Evolutionary conservation across 2,797 vertebrate genomes (phyloP).

Genomic region (Bovichtus variegatus): DNA sequence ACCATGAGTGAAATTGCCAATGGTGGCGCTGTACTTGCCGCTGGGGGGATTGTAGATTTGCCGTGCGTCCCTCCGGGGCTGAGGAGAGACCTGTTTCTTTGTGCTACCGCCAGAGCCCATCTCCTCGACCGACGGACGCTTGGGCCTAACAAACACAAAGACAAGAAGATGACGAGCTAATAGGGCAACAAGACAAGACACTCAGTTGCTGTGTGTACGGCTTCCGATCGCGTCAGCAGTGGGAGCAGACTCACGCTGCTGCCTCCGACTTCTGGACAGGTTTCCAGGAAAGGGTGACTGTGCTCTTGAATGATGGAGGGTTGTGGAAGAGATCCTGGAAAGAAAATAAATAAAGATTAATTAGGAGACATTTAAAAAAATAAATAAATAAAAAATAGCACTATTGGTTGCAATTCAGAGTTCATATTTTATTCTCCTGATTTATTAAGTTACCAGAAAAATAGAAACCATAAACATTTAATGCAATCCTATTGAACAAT

Average conservation of each 20-base stretch:
- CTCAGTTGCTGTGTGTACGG: neutral
- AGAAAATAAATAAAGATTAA: neutral
- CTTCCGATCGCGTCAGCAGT: neutral
- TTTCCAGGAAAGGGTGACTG: conserved; percentile 97
- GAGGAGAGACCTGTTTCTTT: conserved; percentile 90
- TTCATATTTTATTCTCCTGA: neutral
- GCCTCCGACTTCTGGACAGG: conserved; percentile 95
- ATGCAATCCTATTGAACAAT: neutral
- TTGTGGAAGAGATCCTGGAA: conserved; percentile 98
- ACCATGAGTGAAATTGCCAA: conserved; percentile 95
- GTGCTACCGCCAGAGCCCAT: conserved; percentile 86
- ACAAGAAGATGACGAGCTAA: neutral
- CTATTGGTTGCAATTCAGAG: neutral
- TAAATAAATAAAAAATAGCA: no score
- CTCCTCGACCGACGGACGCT: conserved; percentile 90
- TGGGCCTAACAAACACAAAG: conserved; percentile 68
- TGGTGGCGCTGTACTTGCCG: conserved; percentile 96
- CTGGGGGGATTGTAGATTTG: conserved; percentile 99
- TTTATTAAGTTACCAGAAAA: neutral
- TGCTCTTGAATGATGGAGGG: conserved; percentile 98
- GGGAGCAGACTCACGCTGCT: conserved; percentile 86
- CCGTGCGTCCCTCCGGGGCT: conserved; percentile 93
- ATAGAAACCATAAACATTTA: neutral
- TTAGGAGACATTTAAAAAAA: neutral
- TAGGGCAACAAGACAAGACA: neutral